Conservation (phyloP, 1,140 invertebrate genomes). For the Eumaeus atala region DNA sequence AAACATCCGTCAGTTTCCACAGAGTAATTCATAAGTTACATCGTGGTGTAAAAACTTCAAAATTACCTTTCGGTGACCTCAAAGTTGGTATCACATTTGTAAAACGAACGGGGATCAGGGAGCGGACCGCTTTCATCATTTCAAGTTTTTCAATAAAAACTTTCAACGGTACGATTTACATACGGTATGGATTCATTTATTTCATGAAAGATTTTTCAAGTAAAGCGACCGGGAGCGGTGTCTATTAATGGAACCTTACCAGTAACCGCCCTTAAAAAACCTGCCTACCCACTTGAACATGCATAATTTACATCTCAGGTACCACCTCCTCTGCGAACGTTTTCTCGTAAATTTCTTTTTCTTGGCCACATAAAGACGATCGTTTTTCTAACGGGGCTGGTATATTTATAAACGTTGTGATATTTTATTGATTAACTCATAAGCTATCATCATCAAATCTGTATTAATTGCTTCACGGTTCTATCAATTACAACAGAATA, state of each 20-base stretch:
- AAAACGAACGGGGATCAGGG: conserved; percentile 47
- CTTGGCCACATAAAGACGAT: too few relatives aligned
- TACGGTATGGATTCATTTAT: conserved; percentile 67
- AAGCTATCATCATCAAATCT: too few relatives aligned
- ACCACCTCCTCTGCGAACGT: too few relatives aligned
- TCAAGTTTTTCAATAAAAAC: conserved; percentile 74
- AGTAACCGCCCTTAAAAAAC: not conserved
- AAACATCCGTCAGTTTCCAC: not conserved
- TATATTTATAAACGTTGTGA: too few relatives aligned
- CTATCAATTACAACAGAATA: too few relatives aligned
- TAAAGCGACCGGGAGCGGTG: conserved; percentile 50
- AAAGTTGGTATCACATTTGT: conserved; percentile 49
- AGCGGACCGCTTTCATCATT: conserved; percentile 59
- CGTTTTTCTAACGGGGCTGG: too few relatives aligned
- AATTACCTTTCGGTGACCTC: conserved; percentile 18
- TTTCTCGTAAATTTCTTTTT: too few relatives aligned
- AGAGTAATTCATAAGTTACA: conserved; percentile 9
- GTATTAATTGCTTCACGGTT: too few relatives aligned
- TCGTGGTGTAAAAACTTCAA: conserved; percentile 12
- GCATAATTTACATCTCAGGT: not conserved
- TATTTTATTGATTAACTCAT: too few relatives aligned
- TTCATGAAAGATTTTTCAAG: conserved; percentile 55
- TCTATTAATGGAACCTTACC: conserved; percentile 42
- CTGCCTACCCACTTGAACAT: not conserved
- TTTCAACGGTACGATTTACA: conserved; percentile 67